phyloP scores from a whole-genome alignment of 2,113 vertebrate species.

The Macheiramphus alcinus region DNA sequence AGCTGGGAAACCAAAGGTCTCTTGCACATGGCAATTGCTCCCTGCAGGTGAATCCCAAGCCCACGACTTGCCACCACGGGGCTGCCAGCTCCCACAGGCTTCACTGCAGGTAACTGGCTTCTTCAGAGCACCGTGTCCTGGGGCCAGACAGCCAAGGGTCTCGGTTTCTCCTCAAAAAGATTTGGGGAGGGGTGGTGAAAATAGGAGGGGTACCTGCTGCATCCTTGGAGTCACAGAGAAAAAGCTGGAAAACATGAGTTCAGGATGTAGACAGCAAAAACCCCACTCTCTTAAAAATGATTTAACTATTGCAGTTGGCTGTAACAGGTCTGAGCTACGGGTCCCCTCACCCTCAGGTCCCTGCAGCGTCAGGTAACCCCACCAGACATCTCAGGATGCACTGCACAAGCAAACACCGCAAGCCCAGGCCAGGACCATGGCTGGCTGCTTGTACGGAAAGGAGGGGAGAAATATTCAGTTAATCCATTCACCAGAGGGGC shows the following conservation, averaged over 20 bases:
- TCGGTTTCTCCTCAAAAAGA: neutral
- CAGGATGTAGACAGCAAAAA: neutral
- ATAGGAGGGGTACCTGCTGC: neutral
- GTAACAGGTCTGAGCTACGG: neutral
- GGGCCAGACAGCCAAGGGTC: neutral
- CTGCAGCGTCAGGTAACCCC: neutral
- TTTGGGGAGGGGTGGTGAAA: neutral
- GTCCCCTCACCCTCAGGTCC: neutral
- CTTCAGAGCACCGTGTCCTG: neutral
- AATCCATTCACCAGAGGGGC: neutral
- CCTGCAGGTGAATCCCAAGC: neutral
- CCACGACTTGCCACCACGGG: neutral
- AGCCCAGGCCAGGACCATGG: neutral
- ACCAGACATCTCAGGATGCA: neutral
- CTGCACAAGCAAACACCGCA: rapidly evolving
- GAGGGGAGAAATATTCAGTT: neutral
- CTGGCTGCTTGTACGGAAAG: neutral
- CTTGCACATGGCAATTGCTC: neutral
- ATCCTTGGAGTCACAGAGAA: neutral
- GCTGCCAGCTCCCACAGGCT: neutral
- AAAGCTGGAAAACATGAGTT: neutral
- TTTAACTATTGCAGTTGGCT: neutral
- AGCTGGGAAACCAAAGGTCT: neutral
- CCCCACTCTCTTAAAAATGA: rapidly evolving
- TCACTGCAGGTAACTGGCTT: neutral